Conservation (phyloP, 2,113 vertebrate genomes). For the Osmerus eperlanus region DNA sequence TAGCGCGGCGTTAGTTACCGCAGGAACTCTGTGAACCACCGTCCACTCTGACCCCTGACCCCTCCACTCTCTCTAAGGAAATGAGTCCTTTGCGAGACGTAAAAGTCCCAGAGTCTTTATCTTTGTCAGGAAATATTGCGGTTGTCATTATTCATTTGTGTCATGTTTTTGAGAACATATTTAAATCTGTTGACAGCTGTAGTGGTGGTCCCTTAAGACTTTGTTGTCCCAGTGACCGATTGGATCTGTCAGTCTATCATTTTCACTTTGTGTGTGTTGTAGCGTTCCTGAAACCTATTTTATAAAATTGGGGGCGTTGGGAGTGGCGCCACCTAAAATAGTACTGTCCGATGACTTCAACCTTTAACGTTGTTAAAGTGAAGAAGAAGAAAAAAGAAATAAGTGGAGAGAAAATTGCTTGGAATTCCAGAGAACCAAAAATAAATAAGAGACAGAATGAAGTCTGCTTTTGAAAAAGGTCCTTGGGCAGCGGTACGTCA, state of each 20-base stretch:
- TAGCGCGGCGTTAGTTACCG: conserved; percentile 13
- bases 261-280: neutral
- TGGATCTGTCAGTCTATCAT: neutral
- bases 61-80: conserved; percentile 29
- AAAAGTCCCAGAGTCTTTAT: neutral
- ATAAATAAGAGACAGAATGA: conserved; percentile 54
- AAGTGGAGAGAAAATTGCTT: conserved; percentile 42
- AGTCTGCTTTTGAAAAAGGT: conserved; percentile 46
- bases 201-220: neutral
- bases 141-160: neutral
- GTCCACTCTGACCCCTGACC: conserved; percentile 34
- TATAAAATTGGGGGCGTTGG: neutral
- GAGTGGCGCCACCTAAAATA: neutral
- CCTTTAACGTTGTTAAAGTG: neutral
- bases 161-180: neutral
- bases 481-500: conserved; percentile 49
- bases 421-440: conserved; percentile 58
- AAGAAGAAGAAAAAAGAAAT: conserved; percentile 30
- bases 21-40: conserved; percentile 24
- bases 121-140: neutral
- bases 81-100: conserved; percentile 1
- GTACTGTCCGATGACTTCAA: neutral
- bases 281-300: neutral
- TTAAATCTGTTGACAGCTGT: neutral
- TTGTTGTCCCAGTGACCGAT: neutral